Conservation (phyloP, 2,888 invertebrate species). For the Aelia acuminata region DNA sequence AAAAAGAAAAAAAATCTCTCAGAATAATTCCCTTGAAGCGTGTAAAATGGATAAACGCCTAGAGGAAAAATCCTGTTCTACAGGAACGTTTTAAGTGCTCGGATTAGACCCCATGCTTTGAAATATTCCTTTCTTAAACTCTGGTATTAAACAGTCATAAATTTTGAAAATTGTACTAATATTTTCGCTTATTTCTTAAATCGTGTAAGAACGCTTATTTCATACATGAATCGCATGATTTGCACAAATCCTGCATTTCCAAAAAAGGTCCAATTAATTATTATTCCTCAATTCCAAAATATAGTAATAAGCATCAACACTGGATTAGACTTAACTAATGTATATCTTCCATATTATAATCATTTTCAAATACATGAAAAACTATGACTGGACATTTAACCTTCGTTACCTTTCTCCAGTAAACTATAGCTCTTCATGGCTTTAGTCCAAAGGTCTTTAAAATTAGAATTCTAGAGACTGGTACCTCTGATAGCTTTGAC, state of each 20-base stretch:
- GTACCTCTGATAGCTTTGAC: not conserved
- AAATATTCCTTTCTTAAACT: not conserved
- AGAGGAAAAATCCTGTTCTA: not conserved
- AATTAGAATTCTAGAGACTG: not conserved
- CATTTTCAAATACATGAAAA: not conserved
- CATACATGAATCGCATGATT: not conserved
- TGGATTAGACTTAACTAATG: too few relatives aligned
- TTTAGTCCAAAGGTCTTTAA: not conserved
- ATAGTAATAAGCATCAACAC: too few relatives aligned
- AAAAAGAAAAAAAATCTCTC: not conserved
- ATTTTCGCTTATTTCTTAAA: not conserved
- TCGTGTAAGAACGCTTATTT: not conserved
- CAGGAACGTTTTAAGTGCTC: not conserved
- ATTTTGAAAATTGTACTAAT: not conserved
- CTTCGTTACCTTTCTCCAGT: not conserved
- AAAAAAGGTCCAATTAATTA: too few relatives aligned
- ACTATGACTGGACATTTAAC: not conserved
- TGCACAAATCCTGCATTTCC: not conserved
- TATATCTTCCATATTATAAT: too few relatives aligned
- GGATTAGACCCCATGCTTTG: not conserved
- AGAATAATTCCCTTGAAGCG: not conserved
- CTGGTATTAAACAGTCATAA: not conserved
- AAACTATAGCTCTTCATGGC: conserved; percentile 5
- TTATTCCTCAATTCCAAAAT: too few relatives aligned
- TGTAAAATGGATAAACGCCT: not conserved